Evolutionary conservation across 2,797 vertebrate genomes (phyloP).

Genomic region (Yasuhikotakia modesta): DNA sequence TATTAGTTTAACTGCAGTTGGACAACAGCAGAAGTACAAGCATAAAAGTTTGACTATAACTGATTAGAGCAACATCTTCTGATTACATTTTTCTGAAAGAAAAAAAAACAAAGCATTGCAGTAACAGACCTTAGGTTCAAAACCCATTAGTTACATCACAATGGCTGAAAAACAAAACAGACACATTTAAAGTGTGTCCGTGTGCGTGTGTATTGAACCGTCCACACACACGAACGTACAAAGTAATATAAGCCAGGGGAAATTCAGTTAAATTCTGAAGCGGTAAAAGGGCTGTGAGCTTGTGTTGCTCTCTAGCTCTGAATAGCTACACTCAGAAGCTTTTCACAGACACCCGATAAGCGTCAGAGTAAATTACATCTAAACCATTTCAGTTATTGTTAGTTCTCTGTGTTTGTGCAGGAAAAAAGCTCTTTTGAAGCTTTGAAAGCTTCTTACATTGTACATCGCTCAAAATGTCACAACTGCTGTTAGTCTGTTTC

Average conservation of each 20-base stretch:
- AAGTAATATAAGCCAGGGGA: constrained; percentile 60
- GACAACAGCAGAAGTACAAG: constrained; percentile 94
- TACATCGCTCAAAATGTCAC: constrained; percentile 71
- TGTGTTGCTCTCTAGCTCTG: constrained; percentile 70
- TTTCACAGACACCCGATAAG: constrained; percentile 73
- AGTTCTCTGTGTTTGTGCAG: constrained; percentile 75
- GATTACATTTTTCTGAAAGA: constrained; percentile 79
- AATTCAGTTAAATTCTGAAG: constrained; percentile 60
- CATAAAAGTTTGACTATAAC: constrained; percentile 95
- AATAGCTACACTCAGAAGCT: constrained; percentile 79
- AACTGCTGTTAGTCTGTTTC: constrained; percentile 76
- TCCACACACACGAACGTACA: constrained; percentile 62
- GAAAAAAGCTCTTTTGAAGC: constrained; percentile 61
- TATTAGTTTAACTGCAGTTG: constrained; percentile 92
- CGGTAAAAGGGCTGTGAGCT: constrained; percentile 74
- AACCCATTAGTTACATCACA: constrained; percentile 88
- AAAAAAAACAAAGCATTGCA: constrained; percentile 88
- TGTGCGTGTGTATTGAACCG: constrained; percentile 58
- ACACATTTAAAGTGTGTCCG: constrained; percentile 57
- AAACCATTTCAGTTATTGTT: constrained; percentile 71
- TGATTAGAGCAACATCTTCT: constrained; percentile 93
- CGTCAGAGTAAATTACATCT: constrained; percentile 70
- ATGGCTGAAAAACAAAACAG: constrained; percentile 82
- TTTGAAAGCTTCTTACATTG: constrained; percentile 68
- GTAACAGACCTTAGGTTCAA: constrained; percentile 92